Evolutionary conservation across 2,888 invertebrate species (phyloP).

Genomic region (Notodonta ziczac): DNA sequence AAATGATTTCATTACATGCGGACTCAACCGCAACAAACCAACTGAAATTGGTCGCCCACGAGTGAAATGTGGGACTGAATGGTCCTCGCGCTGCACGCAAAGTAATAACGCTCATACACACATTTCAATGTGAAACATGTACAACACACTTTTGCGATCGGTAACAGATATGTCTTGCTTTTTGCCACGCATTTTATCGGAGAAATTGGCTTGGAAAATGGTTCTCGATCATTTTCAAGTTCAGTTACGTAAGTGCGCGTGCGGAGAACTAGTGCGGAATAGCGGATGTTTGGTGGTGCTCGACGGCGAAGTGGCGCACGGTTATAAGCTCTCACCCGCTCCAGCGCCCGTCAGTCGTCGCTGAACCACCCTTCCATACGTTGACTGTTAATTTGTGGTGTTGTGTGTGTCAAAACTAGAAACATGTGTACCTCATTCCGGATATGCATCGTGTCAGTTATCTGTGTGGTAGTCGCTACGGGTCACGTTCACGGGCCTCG

Average conservation of each 20-base stretch:
- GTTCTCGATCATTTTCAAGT: conserved; percentile 84
- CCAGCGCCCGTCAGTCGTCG: conserved; percentile 75
- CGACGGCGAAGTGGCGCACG: conserved; percentile 77
- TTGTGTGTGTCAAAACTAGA: conserved; percentile 66
- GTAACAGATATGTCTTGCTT: conserved; percentile 74
- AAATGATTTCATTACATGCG: conserved; percentile 41
- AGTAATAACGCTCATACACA: conserved; percentile 65
- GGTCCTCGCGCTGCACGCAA: conserved; percentile 62
- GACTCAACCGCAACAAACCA: conserved; percentile 42
- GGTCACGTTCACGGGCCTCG: conserved; percentile 75
- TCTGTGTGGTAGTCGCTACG: conserved; percentile 72
- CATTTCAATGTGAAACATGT: conserved; percentile 50
- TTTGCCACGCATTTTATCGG: conserved; percentile 82
- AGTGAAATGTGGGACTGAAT: conserved; percentile 70
- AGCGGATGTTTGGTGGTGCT: conserved; percentile 83
- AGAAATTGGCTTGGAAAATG: conserved; percentile 85
- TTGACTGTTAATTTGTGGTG: conserved; percentile 72
- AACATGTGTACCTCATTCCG: conserved; percentile 78
- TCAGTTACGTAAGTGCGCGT: conserved; percentile 84
- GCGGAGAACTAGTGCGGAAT: conserved; percentile 84
- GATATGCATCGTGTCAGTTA: conserved; percentile 74
- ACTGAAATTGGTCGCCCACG: conserved; percentile 59
- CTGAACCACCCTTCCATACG: conserved; percentile 75
- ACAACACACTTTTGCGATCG: conserved; percentile 55
- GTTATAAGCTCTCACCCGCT: conserved; percentile 80